These are phyloP conservation scores for Neotoma lepida DNA, from an alignment of 2,113 vertebrate genomes.

Conservation along the genomic window DNA sequence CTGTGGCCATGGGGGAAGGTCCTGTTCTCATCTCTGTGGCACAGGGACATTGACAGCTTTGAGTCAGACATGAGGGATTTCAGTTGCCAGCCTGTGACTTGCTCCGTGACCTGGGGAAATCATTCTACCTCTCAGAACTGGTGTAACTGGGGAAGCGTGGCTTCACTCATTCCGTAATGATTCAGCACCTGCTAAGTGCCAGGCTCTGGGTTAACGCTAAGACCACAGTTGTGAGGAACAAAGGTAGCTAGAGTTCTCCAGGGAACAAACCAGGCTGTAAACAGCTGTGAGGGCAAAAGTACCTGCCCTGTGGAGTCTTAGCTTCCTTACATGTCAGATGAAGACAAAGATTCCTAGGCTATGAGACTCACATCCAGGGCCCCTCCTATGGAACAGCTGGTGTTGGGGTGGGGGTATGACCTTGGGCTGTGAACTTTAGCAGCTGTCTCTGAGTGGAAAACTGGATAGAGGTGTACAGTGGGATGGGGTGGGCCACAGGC, in stretches of 20 bases:
- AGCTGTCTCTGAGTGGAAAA: not conserved
- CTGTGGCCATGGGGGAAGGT: not conserved
- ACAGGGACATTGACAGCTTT: not conserved
- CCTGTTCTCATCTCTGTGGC: not conserved
- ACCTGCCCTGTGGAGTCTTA: not conserved
- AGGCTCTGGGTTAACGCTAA: not conserved
- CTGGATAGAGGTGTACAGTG: accelerated
- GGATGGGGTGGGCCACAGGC: not conserved
- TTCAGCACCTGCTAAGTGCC: not conserved
- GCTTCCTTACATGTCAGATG: not conserved
- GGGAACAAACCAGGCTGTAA: not conserved
- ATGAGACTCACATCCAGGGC: not conserved
- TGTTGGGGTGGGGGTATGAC: not conserved
- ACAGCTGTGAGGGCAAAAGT: not conserved
- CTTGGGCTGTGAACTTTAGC: not conserved
- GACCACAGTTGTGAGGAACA: not conserved
- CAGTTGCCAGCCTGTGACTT: not conserved
- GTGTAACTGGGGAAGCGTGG: not conserved
- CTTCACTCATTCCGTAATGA: not conserved
- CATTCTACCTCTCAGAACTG: not conserved
- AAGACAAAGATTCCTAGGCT: not conserved
- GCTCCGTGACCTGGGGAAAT: not conserved
- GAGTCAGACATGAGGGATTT: not conserved
- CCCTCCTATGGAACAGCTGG: not conserved
- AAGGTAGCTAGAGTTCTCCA: not conserved